Conservation (phyloP, 2,888 invertebrate genomes). For the Saturnia japonica region DNA sequence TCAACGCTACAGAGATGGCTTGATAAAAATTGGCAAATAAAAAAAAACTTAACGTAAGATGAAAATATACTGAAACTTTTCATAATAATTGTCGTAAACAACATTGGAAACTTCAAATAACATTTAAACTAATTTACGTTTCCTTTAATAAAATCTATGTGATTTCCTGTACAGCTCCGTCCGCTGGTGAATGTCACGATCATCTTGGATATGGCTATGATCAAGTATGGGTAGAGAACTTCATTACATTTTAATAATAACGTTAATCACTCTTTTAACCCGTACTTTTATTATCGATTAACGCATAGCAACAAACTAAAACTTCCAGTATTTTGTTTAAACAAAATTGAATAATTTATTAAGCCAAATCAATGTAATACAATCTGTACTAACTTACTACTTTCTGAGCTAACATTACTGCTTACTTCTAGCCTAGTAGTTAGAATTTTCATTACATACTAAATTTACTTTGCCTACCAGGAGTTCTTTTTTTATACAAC, state of each 20-base stretch:
- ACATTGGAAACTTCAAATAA: slow-evolving; percentile 17
- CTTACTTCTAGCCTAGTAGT: not conserved
- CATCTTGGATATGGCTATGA: not conserved
- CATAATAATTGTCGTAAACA: slow-evolving; percentile 18
- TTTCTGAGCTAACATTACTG: not conserved
- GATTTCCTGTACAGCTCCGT: slow-evolving; percentile 20
- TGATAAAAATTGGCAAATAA: not conserved
- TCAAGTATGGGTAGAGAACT: slow-evolving; percentile 2
- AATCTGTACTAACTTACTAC: not conserved
- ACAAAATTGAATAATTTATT: not conserved
- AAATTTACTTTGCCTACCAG: not conserved
- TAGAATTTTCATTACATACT: not conserved
- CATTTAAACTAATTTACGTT: slow-evolving; percentile 22
- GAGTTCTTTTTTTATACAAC: not conserved
- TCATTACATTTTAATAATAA: not conserved
- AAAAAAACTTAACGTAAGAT: slow-evolving; percentile 2
- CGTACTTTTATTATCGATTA: not conserved
- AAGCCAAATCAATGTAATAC: not conserved
- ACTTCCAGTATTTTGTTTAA: not conserved
- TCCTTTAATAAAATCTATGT: slow-evolving; percentile 18
- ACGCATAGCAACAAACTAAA: not conserved
- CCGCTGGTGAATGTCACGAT: slow-evolving; percentile 13
- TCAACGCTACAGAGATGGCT: not conserved
- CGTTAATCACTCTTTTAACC: not conserved
- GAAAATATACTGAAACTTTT: slow-evolving; percentile 14